A percentile compares a stretch with the other conserved stretches of the same genome.
Evolutionary conservation across 2,113 vertebrate genomes (phyloP).

Genomic region (Orthonyx spaldingii): DNA sequence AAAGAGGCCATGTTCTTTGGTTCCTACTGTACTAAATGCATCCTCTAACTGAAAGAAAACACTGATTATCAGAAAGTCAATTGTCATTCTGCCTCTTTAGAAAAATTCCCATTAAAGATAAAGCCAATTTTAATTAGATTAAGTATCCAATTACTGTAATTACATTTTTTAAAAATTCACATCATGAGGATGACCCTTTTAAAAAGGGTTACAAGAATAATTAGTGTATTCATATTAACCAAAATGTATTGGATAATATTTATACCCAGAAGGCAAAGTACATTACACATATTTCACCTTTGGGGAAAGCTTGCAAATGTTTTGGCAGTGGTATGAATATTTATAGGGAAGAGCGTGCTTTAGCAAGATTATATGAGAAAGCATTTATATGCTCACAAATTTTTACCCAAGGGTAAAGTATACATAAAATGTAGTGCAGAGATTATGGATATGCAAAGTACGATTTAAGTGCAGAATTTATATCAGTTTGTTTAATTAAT

Average conservation of each 20-base stretch:
- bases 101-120: slow-evolving; percentile 84
- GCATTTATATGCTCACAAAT: slow-evolving; percentile 77
- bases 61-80: slow-evolving; percentile 80
- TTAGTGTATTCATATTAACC: slow-evolving; percentile 84
- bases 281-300: slow-evolving; percentile 82
- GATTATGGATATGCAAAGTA: slow-evolving; percentile 79
- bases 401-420: slow-evolving; percentile 80
- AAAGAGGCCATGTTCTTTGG: slow-evolving; percentile 6
- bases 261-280: slow-evolving; percentile 82
- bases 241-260: slow-evolving; percentile 84
- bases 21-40: slow-evolving; percentile 60
- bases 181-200: slow-evolving; percentile 83
- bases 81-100: slow-evolving; percentile 81
- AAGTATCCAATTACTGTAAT: slow-evolving; percentile 87
- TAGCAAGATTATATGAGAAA: slow-evolving; percentile 81
- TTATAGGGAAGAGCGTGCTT: slow-evolving; percentile 77
- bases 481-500: slow-evolving; percentile 79
- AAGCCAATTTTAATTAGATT: slow-evolving; percentile 86
- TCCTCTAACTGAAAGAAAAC: slow-evolving; percentile 72
- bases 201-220: slow-evolving; percentile 83
- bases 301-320: slow-evolving; percentile 79
- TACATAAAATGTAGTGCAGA: slow-evolving; percentile 74
- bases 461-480: slow-evolving; percentile 66
- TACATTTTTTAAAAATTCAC: slow-evolving; percentile 80
- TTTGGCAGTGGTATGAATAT: slow-evolving; percentile 82